phyloP scores from a whole-genome alignment of 2,113 vertebrate species.

The Nyctibius bracteatus region DNA sequence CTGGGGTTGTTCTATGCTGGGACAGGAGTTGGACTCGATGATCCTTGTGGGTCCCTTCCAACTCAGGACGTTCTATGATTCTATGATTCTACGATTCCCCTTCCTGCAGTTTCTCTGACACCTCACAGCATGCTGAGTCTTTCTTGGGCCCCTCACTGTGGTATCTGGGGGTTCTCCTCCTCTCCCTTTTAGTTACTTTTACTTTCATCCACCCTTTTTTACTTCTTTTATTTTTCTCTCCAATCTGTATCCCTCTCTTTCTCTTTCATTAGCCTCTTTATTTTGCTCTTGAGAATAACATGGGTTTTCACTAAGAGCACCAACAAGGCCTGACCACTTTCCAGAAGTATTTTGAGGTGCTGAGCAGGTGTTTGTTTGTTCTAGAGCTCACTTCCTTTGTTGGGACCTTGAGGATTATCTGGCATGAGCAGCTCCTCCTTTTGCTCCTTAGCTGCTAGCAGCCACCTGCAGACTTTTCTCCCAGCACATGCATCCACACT shows the following conservation, averaged over 20 bases:
- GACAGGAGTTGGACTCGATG: no score
- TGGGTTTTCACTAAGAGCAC: neutral
- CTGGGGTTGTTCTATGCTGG: no score
- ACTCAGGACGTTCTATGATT: no score
- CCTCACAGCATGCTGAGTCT: neutral
- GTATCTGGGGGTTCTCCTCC: neutral
- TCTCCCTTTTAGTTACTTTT: neutral
- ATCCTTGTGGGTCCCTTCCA: no score
- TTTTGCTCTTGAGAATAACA: neutral
- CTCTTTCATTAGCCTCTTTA: neutral
- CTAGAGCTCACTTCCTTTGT: neutral
- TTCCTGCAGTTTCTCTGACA: neutral
- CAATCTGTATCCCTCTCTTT: neutral
- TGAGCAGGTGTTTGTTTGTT: neutral
- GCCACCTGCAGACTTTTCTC: conserved; percentile 1
- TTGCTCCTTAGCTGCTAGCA: conserved; percentile 10
- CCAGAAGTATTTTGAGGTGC: neutral
- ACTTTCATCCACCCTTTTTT: neutral
- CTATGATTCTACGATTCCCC: no score
- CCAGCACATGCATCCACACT: neutral
- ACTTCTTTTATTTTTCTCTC: neutral
- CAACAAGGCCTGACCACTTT: neutral
- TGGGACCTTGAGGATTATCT: neutral
- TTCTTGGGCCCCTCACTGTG: neutral
- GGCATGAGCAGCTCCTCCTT: neutral